Base-by-base conservation (phyloP, 2,888 invertebrate genomes). In the Drosophila recens region DNA sequence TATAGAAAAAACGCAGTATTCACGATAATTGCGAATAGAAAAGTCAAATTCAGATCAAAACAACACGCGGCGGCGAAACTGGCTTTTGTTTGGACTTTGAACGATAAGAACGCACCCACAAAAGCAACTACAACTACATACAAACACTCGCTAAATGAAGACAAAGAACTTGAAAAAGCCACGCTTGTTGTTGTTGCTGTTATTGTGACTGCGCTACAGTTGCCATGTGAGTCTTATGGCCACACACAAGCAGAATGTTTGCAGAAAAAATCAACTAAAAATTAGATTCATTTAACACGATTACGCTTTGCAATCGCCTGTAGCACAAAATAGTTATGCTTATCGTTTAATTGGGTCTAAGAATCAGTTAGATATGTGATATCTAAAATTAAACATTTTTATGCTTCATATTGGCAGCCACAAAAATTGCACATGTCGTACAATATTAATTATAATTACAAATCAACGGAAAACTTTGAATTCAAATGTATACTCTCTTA, bases 101-200 rank as follows among this genome's bases (percentile, higher is more conserved):
- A 80, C 88, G 87, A 87, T 87, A 87, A 87, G 79, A 71, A 69
- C 73, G 76, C 62, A 63, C 75, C 74, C 61, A 71, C 62, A 69
- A 56, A 67, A 72, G 52, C 63, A 74, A 72, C 63, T 67, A 73
- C 63, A 74, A 72, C 61, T 23, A 15, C 11, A 9, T 33, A 36
- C 9, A 43, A 11, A n/a, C 56, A 52, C 56, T 63, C 46, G 45
- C 54, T 46, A 54, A 27, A 53, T 20, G 46, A 52, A 86, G 79
- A 85, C 81, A 85, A 81, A 86, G 82, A 83, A 80, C 77, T 75
- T 69, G 63, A 72, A 72, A 78, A 80, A 84, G 72, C 82, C 80
- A 75, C 67, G 80, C 82, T 82, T 84, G 57, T 72, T 61, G 58
- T 59, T 74, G 67, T 62, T 64, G 57, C 63, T 56, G 46, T 54